A percentile compares a stretch with the other conserved stretches of the same genome.
phyloP scores from a whole-genome alignment of 2,888 invertebrate genomes.

The Drosophila maculinotata region DNA sequence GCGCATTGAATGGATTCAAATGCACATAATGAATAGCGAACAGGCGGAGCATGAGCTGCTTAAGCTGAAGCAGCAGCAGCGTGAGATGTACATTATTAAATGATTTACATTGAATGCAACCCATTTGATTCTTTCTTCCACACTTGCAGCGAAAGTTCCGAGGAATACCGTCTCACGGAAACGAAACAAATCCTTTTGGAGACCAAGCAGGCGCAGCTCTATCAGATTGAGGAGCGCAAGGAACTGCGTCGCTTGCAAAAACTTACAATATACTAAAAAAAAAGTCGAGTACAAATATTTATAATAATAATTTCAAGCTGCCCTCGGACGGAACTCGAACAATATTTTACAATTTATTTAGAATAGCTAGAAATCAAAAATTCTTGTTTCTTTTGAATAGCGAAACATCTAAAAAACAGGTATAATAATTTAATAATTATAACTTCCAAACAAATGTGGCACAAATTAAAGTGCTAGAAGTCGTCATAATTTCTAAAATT shows the following conservation, averaged over 20 bases:
- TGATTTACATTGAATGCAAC: background rate
- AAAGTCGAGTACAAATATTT: background rate
- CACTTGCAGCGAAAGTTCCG: constrained; percentile 54
- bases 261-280: background rate
- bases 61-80: constrained; percentile 52
- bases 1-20: constrained; percentile 63
- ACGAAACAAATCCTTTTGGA: constrained; percentile 58
- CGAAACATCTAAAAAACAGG: too few relatives aligned
- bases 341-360: too few relatives aligned
- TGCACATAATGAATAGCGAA: constrained; percentile 48
- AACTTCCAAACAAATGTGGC: too few relatives aligned
- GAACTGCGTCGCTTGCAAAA: constrained; percentile 44
- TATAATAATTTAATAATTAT: too few relatives aligned
- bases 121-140: accelerated
- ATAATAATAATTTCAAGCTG: background rate
- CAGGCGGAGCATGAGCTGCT: constrained; percentile 47
- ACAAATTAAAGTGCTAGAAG: too few relatives aligned
- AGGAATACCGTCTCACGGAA: constrained; percentile 65
- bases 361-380: too few relatives aligned
- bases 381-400: too few relatives aligned
- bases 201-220: constrained; percentile 60
- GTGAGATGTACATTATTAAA: constrained; percentile 54
- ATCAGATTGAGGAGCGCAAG: constrained; percentile 64
- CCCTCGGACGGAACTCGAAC: too few relatives aligned
- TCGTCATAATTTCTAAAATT: too few relatives aligned